Base-by-base conservation (phyloP, 1,140 invertebrate species). In the Spodoptera frugiperda region DNA sequence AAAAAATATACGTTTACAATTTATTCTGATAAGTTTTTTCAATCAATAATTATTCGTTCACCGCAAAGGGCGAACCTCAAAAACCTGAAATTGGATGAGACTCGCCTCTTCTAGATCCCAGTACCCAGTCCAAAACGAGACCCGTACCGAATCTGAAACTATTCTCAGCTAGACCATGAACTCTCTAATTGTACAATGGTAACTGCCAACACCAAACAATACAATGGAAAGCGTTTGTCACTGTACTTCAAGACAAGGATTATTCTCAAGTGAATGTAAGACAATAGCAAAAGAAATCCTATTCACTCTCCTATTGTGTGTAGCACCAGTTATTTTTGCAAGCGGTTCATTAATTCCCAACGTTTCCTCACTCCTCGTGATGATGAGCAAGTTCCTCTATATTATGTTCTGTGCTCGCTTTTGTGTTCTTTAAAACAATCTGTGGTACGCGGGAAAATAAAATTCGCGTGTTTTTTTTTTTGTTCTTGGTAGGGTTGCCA, bases 211-310 rank as follows among this genome's bases (percentile, higher is more conserved):
- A 10, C 19, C 17, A 1, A n/a, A 33, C 11, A 48, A 65, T 65
- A 6, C 48, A 25, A 68, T 53, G 49, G 53, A 53, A 68, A 25
- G 21, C 21, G 11, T 21, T 21, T 30, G 33, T 3, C 17, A 44
- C 30, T 30, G 25, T 49, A 11, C 25, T 25, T 49, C 4, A 30
- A 55, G 53, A 46, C 57, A 46, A 71, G 44, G 68, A 71, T 71
- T 55, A 55, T 71, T 12, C 53, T 71, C 17, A 1, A 71, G 51
- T 57, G 11, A 71, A 57, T 71, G 30, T 46, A 25, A 55, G 57
- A 71, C 68, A 71, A 71, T 44, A 54, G 68, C 53, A n/a, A 19
- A 68, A 71, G 68, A 71, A 53, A 33, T 15, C 44, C 51, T 21
- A 44, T 71, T 71, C 51, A 55, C 19, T 14, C 39, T 15, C 14